phyloP scores from a whole-genome alignment of 2,888 invertebrate genomes.

The Noctua comes region DNA sequence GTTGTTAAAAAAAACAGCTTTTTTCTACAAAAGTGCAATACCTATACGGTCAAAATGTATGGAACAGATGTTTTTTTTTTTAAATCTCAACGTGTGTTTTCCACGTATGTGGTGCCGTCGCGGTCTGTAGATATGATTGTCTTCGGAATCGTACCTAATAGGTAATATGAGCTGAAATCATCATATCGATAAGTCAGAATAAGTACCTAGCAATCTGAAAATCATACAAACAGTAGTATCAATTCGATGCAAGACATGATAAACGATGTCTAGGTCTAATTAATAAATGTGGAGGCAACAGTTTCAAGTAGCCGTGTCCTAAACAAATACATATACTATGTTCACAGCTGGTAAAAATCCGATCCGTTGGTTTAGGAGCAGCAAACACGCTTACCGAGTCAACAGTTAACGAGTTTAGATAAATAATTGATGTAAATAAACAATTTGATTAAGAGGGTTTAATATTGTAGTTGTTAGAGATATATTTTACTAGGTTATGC shows the following conservation, averaged over 20 bases:
- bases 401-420: conserved; percentile 38
- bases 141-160: no score
- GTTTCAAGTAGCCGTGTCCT: conserved; percentile 89
- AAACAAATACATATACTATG: conserved; percentile 64
- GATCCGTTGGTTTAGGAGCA: conserved; percentile 66
- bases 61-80: no score
- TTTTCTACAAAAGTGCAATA: no score
- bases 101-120: no score
- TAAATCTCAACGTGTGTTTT: no score
- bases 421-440: conserved; percentile 46
- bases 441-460: not conserved
- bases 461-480: not conserved
- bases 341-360: conserved; percentile 59
- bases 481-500: not conserved
- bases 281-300: conserved; percentile 39
- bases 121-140: no score
- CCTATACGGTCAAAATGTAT: no score
- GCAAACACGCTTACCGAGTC: conserved; percentile 47
- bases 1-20: no score
- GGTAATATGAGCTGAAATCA: not conserved
- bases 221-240: not conserved
- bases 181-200: not conserved
- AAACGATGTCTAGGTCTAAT: conserved; percentile 44
- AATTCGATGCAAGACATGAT: conserved; percentile 11
- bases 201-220: not conserved